Conservation (phyloP, 1,140 invertebrate genomes). For the Eulimnadia texana region DNA sequence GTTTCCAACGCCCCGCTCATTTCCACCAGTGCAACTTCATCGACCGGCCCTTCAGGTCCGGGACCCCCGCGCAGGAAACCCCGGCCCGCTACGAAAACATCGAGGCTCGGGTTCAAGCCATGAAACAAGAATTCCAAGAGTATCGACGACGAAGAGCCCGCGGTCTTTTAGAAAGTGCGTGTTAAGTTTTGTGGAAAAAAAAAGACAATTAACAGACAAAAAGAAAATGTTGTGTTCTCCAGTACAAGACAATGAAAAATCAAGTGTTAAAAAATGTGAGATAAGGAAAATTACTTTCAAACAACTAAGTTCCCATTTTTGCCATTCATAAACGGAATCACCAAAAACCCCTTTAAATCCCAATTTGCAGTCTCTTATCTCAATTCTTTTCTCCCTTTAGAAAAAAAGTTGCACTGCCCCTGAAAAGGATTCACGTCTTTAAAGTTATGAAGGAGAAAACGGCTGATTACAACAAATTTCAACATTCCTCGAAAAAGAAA, state of each 20-base stretch:
- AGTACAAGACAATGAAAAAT: too few species aligned
- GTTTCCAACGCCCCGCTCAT: constrained; percentile 20
- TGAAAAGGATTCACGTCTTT: too few species aligned
- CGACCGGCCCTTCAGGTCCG: constrained; percentile 10
- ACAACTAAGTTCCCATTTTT: not conserved
- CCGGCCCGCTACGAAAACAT: constrained; percentile 56
- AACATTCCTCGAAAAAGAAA: not conserved
- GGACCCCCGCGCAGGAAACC: constrained; percentile 13
- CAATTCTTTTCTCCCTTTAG: too few species aligned
- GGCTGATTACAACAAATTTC: not conserved
- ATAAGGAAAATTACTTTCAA: constrained; percentile 10
- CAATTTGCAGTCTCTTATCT: not conserved
- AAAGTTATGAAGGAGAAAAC: too few species aligned
- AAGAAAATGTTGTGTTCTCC: not conserved
- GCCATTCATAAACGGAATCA: not conserved
- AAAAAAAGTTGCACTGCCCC: too few species aligned
- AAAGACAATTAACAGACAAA: not conserved
- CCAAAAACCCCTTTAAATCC: not conserved
- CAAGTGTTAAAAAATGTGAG: too few species aligned
- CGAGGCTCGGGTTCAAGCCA: constrained; percentile 76
- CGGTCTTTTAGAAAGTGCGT: constrained; percentile 58
- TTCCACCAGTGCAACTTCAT: not conserved
- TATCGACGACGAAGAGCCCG: constrained; percentile 74
- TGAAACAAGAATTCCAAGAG: constrained; percentile 89
- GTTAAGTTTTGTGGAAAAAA: constrained; percentile 30